Conservation (phyloP, 2,113 vertebrate species). For the Vulpes ferrilata region DNA sequence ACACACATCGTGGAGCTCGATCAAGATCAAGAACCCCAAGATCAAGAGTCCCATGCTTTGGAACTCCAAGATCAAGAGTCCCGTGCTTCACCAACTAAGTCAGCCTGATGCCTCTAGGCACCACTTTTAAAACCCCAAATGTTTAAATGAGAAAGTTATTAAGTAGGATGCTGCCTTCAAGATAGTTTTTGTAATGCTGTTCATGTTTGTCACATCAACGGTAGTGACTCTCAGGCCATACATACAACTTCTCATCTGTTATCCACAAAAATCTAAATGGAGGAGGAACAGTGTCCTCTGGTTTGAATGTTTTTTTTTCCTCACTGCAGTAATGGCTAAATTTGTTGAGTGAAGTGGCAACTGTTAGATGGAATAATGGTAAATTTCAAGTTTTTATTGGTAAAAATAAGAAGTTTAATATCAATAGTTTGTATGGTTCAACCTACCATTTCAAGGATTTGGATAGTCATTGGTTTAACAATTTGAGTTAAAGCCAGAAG, state of each 20-base stretch:
- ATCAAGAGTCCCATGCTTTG: neutral
- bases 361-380: neutral
- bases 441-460: neutral
- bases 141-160: neutral
- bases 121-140: neutral
- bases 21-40: neutral
- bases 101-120: neutral
- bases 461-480: neutral
- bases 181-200: neutral
- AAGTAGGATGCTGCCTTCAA: neutral
- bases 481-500: slow-evolving; percentile 18
- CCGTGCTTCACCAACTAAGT: neutral
- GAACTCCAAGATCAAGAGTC: neutral
- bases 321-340: neutral
- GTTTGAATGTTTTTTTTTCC: neutral
- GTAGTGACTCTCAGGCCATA: neutral
- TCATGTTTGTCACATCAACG: neutral
- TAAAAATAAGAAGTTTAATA: slow-evolving; percentile 33
- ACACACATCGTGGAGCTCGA: neutral
- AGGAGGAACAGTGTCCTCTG: neutral
- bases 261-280: neutral
- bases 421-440: neutral
- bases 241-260: neutral
- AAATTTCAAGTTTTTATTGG: neutral
- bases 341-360: neutral